These are phyloP conservation scores for Phymanthus crucifer DNA, from an alignment of 92 coral and sea anemone species.

Conservation along the genomic window DNA sequence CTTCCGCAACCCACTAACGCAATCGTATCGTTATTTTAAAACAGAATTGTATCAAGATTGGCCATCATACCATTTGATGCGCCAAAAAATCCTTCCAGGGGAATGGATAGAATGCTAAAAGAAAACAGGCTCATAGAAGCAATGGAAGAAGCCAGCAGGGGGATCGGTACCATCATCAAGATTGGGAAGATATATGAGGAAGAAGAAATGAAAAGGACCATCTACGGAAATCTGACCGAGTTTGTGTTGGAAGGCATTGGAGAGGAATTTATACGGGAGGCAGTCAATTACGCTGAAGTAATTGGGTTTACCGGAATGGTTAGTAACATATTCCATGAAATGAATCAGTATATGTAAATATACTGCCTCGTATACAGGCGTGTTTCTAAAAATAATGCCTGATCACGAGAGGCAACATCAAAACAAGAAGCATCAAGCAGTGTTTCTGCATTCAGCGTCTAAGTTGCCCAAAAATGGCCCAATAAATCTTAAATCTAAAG, in stretches of 20 bases:
- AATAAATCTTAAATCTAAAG: not conserved
- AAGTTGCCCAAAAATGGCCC: not conserved
- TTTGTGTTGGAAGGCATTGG: slow-evolving; percentile 26
- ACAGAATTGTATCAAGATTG: no score
- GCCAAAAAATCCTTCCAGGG: not conserved
- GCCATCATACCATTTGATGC: no score
- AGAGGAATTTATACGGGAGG: slow-evolving; percentile 22
- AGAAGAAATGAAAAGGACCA: not conserved
- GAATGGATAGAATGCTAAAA: not conserved
- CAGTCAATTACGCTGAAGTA: slow-evolving; percentile 35
- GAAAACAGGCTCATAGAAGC: slow-evolving; percentile 9
- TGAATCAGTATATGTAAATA: no score
- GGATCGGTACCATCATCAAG: not conserved
- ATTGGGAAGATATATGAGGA: slow-evolving; percentile 13
- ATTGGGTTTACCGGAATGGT: slow-evolving; percentile 31
- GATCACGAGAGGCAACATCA: no score
- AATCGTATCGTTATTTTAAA: no score
- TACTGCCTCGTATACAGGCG: not conserved
- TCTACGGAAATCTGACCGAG: slow-evolving; percentile 27
- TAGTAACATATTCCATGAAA: not conserved
- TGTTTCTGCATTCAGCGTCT: not conserved
- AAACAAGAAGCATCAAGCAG: not conserved
- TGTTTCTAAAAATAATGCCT: no score
- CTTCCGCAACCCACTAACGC: no score
- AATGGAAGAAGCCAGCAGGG: slow-evolving; percentile 4